Evolutionary conservation across 2,113 vertebrate species (phyloP), one percentile per base, ranked within the genome.

Genomic region (Charina bottae): DNA sequence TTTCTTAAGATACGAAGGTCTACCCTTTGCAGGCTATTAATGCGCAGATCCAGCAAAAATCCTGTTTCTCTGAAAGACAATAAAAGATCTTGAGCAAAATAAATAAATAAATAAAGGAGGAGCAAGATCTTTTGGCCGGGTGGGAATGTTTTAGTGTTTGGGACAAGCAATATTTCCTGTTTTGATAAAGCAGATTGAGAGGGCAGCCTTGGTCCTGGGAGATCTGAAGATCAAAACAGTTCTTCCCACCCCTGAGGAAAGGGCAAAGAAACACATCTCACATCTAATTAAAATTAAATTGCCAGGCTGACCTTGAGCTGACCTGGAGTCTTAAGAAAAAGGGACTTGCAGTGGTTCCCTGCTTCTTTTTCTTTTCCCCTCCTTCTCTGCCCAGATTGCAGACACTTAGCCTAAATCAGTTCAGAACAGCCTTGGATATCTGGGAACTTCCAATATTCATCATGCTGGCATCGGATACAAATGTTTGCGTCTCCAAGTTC

Each of bases 101-200:
- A n/a, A 6, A 0, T 8, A n/a, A 0, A 12, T 6, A 37, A 60
- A 83, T n/a, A 62, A 62, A 83, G 60, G 19, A 93, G 86, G 2
- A 54, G 1, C 33, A 59, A 62, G 0, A 92, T 94, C 93, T 96
- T 92, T 62, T 0, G 13, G 33, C 53, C 49, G 88, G 17, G 94
- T 97, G 96, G 93, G 95, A 96, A 96, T 91, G 42, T 46, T 85
- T 24, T 56, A 37, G 87, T 54, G 93, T 95, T 83, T 89, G 91
- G 33, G 3, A 78, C 86, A 93, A 92, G 54, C 89, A 84, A 89
- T 21, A 84, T 95, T 96, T 97, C 96, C 96, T 97, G 96, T 96
- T 97, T 92, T 95, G 95, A 93, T 89, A 93, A 93, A 91, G 78
- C 90, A 90, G 94, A 93, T 94, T 17, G 6, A 0, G 58, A 94